Conservation (phyloP, 1,140 invertebrate genomes). For the Trinorchestia longiramus region DNA sequence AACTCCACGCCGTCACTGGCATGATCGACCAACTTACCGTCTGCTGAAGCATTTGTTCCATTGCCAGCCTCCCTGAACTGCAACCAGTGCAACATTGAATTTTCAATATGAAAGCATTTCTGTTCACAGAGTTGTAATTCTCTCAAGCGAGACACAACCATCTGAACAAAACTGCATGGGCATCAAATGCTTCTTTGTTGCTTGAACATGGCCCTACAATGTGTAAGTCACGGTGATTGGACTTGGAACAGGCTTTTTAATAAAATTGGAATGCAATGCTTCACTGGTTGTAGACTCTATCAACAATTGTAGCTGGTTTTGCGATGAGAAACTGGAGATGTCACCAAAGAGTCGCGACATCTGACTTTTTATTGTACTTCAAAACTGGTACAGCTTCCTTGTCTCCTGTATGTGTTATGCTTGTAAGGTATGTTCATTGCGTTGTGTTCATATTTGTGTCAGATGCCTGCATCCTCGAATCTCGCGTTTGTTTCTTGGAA, state of each 20-base stretch:
- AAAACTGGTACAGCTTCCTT: too few species aligned
- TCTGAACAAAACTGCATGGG: background rate
- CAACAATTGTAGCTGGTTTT: too few species aligned
- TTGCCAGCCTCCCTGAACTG: background rate
- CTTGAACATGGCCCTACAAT: background rate
- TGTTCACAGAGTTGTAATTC: background rate
- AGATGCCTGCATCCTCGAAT: background rate
- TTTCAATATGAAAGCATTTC: background rate
- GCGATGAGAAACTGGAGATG: too few species aligned
- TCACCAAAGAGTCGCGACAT: too few species aligned
- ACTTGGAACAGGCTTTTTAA: too few species aligned
- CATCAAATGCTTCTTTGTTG: background rate
- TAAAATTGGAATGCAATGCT: too few species aligned
- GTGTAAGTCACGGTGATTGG: background rate
- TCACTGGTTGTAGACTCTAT: too few species aligned
- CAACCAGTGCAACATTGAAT: background rate
- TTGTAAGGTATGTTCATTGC: background rate
- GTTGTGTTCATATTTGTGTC: background rate
- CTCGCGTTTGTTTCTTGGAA: background rate
- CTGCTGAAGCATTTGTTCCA: background rate
- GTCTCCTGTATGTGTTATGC: background rate
- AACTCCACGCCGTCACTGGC: slow-evolving; percentile 5
- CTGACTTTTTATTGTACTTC: too few species aligned
- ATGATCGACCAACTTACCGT: background rate
- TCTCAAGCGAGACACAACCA: background rate